phyloP scores from a whole-genome alignment of 2,113 vertebrate genomes.

The Menidia beryllina region DNA sequence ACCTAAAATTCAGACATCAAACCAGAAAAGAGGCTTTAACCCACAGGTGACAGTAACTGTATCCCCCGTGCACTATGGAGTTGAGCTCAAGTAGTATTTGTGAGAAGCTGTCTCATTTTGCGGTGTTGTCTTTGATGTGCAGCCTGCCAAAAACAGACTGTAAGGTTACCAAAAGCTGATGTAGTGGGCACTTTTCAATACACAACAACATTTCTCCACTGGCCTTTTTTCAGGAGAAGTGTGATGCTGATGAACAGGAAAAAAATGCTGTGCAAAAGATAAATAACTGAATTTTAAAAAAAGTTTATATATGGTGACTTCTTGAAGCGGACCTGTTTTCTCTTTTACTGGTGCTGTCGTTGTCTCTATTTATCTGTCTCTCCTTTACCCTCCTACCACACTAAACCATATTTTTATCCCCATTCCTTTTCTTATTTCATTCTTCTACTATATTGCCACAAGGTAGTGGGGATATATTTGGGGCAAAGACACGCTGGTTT shows the following conservation, averaged over 20 bases:
- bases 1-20: conserved; percentile 59
- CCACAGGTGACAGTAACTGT: conserved; percentile 68
- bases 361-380: not conserved
- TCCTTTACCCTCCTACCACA: not conserved
- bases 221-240: not conserved
- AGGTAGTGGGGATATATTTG: conserved; percentile 54
- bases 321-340: too few species aligned
- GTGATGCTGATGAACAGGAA: not conserved
- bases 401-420: conserved; percentile 21
- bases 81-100: conserved; percentile 53
- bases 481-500: conserved; percentile 11
- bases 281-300: not conserved
- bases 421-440: conserved; percentile 23
- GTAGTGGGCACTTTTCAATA: too few species aligned
- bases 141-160: conserved; percentile 6
- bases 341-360: not conserved
- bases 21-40: conserved; percentile 48
- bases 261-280: not conserved
- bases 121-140: conserved; percentile 51
- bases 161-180: conserved; percentile 17
- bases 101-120: conserved; percentile 56
- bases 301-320: too few species aligned
- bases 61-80: conserved; percentile 55
- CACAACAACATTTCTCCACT: too few species aligned
- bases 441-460: conserved; percentile 26